Evolutionary conservation across 2,888 invertebrate genomes (phyloP), one percentile per base, ranked within the genome.

Genomic region (Ethmia dodecea): DNA sequence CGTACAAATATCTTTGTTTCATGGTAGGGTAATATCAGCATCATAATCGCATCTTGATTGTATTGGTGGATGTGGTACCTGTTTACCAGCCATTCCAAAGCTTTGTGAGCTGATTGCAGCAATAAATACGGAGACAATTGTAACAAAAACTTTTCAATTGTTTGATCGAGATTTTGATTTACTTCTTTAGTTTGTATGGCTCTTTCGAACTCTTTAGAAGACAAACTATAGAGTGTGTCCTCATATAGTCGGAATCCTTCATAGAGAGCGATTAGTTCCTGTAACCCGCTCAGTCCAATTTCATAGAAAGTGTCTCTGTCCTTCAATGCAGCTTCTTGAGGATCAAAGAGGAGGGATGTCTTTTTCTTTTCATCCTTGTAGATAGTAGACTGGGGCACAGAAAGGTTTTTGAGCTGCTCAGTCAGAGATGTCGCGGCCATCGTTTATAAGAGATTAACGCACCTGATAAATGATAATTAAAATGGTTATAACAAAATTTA

Each of bases 11-110:
- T 92, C 47, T 93, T 93, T 0, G 96, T 95, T 58, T 97, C 95
- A 71, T 98, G 97, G 67, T 97, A 98, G 0, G 99, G 98, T 35
- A 99, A 73, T 35, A 95, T 93, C 5, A 95, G 83, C 41, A 92
- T 87, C 55, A 99, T 83, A 25, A 98, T 86, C 0, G 92, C 91
- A 59, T 95, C 92, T 36, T 91, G 90, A 63, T 98, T 98, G 72
- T 93, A 98, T 34, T 93, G 89, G 55, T 99, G 94, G 41, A 99
- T 93, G 47, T 93, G 91, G 66, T 93, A 98, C 49, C 97, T 90
- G 57, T 95, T 90, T 28, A 99, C 91, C 2, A 99, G 88, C 98
- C 98, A 99, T 86, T 99, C 99, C 29, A 99, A 71, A 1, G 96
- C 93, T 83, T 97, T 95, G 48, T 97, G 96, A 0, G 89, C 70